Percentiles rank a stretch among this genome's conserved stretches.
These are phyloP conservation scores for Lymantria monacha DNA, from an alignment of 2,888 invertebrate genomes.

Conservation along the genomic window DNA sequence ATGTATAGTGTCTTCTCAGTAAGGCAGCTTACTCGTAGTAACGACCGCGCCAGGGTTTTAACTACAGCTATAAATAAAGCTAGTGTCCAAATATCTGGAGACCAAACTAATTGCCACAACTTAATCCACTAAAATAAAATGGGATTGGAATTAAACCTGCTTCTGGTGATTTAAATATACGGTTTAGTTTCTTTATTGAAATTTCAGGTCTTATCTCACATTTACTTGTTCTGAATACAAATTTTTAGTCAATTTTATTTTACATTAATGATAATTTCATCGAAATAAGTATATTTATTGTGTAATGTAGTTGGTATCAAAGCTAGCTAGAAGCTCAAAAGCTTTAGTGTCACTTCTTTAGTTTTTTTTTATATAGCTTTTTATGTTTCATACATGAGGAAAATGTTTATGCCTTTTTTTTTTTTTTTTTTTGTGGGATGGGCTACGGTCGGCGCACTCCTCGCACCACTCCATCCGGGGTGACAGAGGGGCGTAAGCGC, in stretches of 20 bases:
- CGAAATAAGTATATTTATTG: too few relatives aligned
- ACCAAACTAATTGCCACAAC: conserved; percentile 60
- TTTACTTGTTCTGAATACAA: conserved; percentile 27
- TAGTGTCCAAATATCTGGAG: conserved; percentile 56
- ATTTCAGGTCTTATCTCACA: conserved; percentile 17
- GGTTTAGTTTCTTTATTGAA: conserved; percentile 30
- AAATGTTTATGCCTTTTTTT: too few relatives aligned
- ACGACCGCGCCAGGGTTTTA: conserved; percentile 44
- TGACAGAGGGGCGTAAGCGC: too few relatives aligned
- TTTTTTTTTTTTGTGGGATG: too few relatives aligned
- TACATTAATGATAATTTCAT: too few relatives aligned
- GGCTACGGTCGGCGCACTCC: too few relatives aligned
- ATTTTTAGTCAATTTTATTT: conserved; percentile 7
- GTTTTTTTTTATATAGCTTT: too few relatives aligned
- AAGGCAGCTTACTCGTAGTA: conserved; percentile 44
- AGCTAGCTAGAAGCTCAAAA: too few relatives aligned
- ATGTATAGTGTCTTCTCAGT: conserved; percentile 44
- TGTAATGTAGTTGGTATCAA: too few relatives aligned
- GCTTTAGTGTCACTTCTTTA: too few relatives aligned
- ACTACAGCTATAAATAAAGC: conserved; percentile 58
- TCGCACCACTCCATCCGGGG: too few relatives aligned
- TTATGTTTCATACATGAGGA: too few relatives aligned
- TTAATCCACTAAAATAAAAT: conserved; percentile 69
- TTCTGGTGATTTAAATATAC: conserved; percentile 42
- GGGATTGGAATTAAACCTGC: conserved; percentile 41